Evolutionary conservation across 64 coral and sea anemone species (phyloP).

Genomic region (Stylophora pistillata): DNA sequence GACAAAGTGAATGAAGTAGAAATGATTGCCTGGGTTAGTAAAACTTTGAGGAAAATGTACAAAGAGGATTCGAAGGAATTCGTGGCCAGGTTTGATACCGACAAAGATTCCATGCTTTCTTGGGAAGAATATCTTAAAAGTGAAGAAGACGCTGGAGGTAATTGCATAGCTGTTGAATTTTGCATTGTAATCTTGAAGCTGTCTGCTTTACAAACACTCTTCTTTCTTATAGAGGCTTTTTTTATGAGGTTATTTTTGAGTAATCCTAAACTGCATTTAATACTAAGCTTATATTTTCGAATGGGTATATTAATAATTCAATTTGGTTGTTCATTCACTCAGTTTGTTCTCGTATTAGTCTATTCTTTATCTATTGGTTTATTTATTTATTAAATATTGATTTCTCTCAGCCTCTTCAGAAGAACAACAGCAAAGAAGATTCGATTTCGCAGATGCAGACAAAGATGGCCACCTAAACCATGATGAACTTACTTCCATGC

Average conservation of each 20-base stretch:
- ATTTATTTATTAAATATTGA: neutral
- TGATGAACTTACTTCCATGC: constrained; percentile 53
- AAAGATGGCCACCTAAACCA: constrained; percentile 17
- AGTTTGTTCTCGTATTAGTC: no score
- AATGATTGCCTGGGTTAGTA: neutral
- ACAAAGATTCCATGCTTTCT: constrained; percentile 21
- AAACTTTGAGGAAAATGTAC: neutral
- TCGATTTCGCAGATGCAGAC: constrained; percentile 40
- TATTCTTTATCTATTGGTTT: no score
- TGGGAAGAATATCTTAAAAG: constrained; percentile 29
- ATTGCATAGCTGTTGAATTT: neutral
- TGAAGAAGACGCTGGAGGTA: constrained; percentile 32
- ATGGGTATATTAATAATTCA: no score
- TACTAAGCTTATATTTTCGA: no score
- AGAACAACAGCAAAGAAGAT: constrained; percentile 29
- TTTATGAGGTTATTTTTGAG: neutral
- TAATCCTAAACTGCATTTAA: no score
- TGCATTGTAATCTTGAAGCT: neutral
- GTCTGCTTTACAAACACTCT: no score
- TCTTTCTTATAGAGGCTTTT: neutral
- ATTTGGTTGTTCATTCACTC: no score
- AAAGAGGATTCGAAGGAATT: constrained; percentile 3
- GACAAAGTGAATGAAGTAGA: constrained; percentile 32
- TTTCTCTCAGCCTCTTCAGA: neutral
- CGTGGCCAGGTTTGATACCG: constrained; percentile 7